These are phyloP conservation scores for Sarcophaga carnaria DNA, from an alignment of 2,888 invertebrate genomes.

Conservation along the genomic window DNA sequence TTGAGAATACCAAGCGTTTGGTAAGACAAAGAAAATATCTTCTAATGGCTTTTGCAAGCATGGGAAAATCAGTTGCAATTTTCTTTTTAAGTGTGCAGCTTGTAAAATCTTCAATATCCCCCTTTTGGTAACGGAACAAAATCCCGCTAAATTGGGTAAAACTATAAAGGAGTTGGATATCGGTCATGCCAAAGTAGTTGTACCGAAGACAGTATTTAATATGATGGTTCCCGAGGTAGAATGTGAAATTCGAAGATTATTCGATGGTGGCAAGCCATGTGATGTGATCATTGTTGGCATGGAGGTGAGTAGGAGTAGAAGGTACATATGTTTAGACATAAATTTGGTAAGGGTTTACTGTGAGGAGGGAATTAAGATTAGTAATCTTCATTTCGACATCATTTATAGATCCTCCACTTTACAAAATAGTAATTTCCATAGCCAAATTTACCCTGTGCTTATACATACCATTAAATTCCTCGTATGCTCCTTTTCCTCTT, in stretches of 20 bases:
- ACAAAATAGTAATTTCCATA: too few relatives aligned
- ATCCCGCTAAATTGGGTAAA: constrained; percentile 88
- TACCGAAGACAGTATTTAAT: constrained; percentile 89
- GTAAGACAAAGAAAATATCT: constrained; percentile 79
- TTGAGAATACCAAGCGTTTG: constrained; percentile 87
- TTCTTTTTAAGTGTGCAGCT: constrained; percentile 83
- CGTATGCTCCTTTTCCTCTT: too few relatives aligned
- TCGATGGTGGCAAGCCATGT: constrained; percentile 81
- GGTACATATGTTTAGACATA: background rate
- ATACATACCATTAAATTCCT: too few relatives aligned
- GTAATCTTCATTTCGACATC: too few relatives aligned
- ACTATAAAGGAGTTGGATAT: constrained; percentile 88
- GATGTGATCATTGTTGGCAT: constrained; percentile 86
- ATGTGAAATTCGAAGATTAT: constrained; percentile 83
- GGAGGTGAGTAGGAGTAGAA: constrained; percentile 82
- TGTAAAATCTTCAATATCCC: constrained; percentile 86
- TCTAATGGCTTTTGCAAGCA: too few relatives aligned
- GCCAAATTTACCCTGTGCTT: too few relatives aligned
- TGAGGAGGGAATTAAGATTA: too few relatives aligned
- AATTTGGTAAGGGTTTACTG: too few relatives aligned
- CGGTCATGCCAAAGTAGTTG: constrained; percentile 84
- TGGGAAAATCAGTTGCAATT: too few relatives aligned
- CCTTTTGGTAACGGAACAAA: constrained; percentile 87
- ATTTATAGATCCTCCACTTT: too few relatives aligned
- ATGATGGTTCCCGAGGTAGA: constrained; percentile 88